Percentiles rank a stretch among this genome's conserved stretches.
Evolutionary conservation across 1,140 invertebrate genomes (phyloP).

Genomic region (Platorchestia sp.): DNA sequence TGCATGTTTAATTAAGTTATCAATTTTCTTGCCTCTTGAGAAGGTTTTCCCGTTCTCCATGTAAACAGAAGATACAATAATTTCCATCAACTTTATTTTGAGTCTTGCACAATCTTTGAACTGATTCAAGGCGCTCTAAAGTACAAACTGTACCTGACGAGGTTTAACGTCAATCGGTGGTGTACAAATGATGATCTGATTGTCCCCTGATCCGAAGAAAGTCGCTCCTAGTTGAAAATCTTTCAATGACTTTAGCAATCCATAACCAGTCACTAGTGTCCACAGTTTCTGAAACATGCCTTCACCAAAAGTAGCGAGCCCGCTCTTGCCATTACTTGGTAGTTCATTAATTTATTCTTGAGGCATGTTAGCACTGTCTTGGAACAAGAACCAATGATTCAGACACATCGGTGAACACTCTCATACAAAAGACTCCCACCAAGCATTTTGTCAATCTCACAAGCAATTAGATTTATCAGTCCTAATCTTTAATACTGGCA

Average conservation of each 20-base stretch:
- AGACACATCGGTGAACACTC: not conserved
- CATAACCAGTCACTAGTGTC: not conserved
- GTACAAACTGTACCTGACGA: too few species aligned
- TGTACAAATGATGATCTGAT: not conserved
- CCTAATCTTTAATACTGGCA: not conserved
- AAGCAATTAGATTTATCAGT: not conserved
- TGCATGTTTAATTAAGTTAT: not conserved
- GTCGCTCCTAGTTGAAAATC: not conserved
- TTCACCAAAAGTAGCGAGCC: constrained; percentile 17
- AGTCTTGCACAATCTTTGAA: too few species aligned
- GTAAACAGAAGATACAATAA: not conserved
- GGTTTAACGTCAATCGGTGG: too few species aligned
- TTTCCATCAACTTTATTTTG: not conserved
- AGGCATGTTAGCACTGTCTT: not conserved
- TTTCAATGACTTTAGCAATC: not conserved
- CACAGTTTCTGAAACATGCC: constrained; percentile 6
- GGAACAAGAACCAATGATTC: not conserved
- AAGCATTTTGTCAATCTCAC: not conserved
- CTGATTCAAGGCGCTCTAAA: too few species aligned
- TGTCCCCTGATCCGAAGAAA: not conserved
- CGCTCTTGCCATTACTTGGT: not conserved
- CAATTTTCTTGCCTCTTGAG: not conserved
- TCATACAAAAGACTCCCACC: not conserved
- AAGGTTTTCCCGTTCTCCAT: not conserved
- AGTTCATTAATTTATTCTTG: not conserved